A percentile compares a stretch with the other conserved stretches of the same genome.
Conservation (phyloP, 2,888 invertebrate species). For the Apodemia mormo region DNA sequence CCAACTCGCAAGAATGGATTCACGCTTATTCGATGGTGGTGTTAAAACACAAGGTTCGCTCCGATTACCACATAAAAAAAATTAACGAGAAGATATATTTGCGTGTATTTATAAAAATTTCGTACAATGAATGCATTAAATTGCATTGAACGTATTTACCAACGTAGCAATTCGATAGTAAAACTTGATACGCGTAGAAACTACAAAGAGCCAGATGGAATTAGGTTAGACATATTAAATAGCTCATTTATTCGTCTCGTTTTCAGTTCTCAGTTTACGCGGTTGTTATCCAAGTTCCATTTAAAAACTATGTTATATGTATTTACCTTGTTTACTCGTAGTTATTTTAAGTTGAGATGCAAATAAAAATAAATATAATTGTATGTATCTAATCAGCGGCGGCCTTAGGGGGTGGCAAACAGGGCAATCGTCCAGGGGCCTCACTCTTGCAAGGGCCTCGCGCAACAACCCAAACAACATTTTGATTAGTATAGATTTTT, state of each 20-base stretch:
- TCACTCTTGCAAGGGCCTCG: no score
- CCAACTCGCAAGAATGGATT: no score
- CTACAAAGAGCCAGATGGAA: background rate
- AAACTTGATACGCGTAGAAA: constrained; percentile 20
- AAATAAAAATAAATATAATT: no score
- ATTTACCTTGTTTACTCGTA: background rate
- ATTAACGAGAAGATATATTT: background rate
- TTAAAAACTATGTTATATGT: background rate
- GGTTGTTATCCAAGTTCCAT: background rate
- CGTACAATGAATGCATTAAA: background rate
- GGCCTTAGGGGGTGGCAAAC: no score
- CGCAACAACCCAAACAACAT: no score
- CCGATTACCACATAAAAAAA: background rate
- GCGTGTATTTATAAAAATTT: background rate
- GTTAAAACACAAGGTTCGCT: no score
- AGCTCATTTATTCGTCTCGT: background rate
- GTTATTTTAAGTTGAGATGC: no score
- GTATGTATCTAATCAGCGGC: no score
- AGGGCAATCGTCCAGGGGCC: no score
- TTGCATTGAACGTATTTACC: background rate
- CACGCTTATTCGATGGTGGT: no score
- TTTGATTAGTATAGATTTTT: no score
- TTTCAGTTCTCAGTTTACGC: constrained; percentile 13
- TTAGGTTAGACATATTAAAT: constrained; percentile 35
- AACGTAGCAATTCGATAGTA: constrained; percentile 21